phyloP scores from a whole-genome alignment of 2,888 invertebrate species.

The Cryptocephalus moraei region DNA sequence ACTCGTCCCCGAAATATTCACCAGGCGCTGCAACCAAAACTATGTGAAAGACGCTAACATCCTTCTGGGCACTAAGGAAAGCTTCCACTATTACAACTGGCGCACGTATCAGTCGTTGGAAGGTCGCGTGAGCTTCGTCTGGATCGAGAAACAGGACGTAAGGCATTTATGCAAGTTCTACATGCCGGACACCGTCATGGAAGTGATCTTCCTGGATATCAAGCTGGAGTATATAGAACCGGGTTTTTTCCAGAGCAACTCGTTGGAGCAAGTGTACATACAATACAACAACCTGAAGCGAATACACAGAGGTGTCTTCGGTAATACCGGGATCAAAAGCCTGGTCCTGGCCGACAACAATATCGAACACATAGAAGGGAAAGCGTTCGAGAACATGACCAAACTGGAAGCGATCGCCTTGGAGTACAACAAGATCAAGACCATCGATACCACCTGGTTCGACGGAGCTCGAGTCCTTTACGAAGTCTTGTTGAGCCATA shows the following conservation, averaged over 20 bases:
- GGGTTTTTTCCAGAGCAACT: conserved; percentile 11
- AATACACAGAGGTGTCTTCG: conserved; percentile 11
- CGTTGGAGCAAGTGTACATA: conserved; percentile 10
- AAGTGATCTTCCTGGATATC: conserved; percentile 12
- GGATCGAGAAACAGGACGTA: conserved; percentile 4
- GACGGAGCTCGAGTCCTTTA: conserved; percentile 8
- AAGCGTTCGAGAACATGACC: conserved; percentile 12
- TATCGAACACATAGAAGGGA: conserved; percentile 10
- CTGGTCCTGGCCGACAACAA: conserved; percentile 11
- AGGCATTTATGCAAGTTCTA: conserved; percentile 10
- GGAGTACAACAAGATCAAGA: conserved; percentile 12
- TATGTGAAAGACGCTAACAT: conserved; percentile 5
- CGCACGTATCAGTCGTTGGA: conserved; percentile 4
- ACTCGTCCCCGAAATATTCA: too few relatives aligned
- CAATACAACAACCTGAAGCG: conserved; percentile 9
- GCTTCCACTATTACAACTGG: conserved; percentile 14
- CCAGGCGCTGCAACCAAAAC: conserved; percentile 4
- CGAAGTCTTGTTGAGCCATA: conserved; percentile 11
- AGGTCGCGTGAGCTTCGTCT: conserved; percentile 7
- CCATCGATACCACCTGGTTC: conserved; percentile 12
- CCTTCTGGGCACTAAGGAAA: conserved; percentile 7
- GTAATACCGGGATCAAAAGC: conserved; percentile 12
- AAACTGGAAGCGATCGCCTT: conserved; percentile 14
- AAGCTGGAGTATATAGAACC: conserved; percentile 16
- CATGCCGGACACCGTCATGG: conserved; percentile 5